Evolutionary conservation across 1,140 invertebrate genomes (phyloP).

Genomic region (Atta texana): DNA sequence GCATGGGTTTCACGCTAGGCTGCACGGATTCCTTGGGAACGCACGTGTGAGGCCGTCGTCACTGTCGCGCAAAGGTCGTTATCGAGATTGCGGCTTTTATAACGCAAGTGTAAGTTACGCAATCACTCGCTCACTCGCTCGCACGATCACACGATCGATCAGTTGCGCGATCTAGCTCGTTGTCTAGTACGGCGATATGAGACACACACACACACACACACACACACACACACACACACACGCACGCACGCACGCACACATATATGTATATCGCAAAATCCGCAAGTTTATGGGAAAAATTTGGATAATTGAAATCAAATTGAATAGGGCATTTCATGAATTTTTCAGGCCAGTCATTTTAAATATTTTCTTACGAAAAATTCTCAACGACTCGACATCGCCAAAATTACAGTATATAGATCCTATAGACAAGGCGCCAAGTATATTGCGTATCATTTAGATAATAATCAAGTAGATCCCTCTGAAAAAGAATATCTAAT

Average conservation of each 20-base stretch:
- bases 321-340: neutral
- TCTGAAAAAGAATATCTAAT: slow-evolving; percentile 12
- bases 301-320: neutral
- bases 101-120: slow-evolving; percentile 61
- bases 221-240: neutral
- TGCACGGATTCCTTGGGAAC: slow-evolving; percentile 62
- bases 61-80: slow-evolving; percentile 58
- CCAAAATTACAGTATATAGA: slow-evolving; percentile 8
- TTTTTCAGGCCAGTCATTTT: neutral
- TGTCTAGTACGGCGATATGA: neutral
- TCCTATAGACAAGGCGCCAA: slow-evolving; percentile 38
- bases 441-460: neutral
- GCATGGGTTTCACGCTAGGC: slow-evolving; percentile 62
- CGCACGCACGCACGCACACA: no score
- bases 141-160: slow-evolving; percentile 41
- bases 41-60: slow-evolving; percentile 52
- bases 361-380: neutral
- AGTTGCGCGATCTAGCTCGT: slow-evolving; percentile 34
- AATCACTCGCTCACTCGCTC: slow-evolving; percentile 42
- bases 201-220: neutral
- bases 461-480: neutral
- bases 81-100: slow-evolving; percentile 59
- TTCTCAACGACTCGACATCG: neutral
- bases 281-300: neutral
- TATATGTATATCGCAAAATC: neutral